Base-by-base conservation (phyloP, 2,888 invertebrate genomes). In the Nemapogon koenigi region DNA sequence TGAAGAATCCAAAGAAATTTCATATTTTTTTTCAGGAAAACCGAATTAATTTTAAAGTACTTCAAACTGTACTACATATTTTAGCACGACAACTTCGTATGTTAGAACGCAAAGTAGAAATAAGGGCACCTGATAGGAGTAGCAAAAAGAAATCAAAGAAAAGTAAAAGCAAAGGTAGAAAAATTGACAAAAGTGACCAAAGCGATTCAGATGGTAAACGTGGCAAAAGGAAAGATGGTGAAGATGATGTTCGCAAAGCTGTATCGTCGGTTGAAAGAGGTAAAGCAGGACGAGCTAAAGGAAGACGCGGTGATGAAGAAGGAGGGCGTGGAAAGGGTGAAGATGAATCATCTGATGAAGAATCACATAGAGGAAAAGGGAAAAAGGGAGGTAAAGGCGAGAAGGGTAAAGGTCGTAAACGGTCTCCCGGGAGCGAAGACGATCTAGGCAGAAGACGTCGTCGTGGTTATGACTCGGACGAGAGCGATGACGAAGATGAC, bases 11-110 rank as follows among this genome's bases (percentile, higher is more conserved):
- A n/a, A n/a, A n/a, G n/a, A n/a, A n/a, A n/a, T n/a, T n/a, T n/a
- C n/a, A n/a, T n/a, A n/a, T n/a, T 6, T 28, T 17, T 29, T 52
- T 50, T 2, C 50, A 71, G 70, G 48, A 38, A 42, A 68, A 66
- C 48, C 35, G 45, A 3, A 56, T 72, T 0, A 59, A 72, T 44
- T 71, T 56, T 43, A 71, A 73, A 50, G 33, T 65, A 40, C 2
- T 76, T 2, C 62, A 73, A 50, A 53, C 57, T 4, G 49, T 75
- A 2, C 51, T 76, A 3, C 57, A 62, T 30, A 65, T 72, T 27
- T 41, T 75, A 16, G 73, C 73, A 8, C 54, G 65, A 1, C 70
- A 72, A 26, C 50, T 69, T 52, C 64, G 70, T 1, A 35, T 73
- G 44, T 50, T 73, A 1, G 59, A 67, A 41, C 66, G 65, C 25